These are phyloP conservation scores for Hexactinellida sp. DNA, from an alignment of 37 sponge, comb jelly and placozoan species.

Conservation along the genomic window DNA sequence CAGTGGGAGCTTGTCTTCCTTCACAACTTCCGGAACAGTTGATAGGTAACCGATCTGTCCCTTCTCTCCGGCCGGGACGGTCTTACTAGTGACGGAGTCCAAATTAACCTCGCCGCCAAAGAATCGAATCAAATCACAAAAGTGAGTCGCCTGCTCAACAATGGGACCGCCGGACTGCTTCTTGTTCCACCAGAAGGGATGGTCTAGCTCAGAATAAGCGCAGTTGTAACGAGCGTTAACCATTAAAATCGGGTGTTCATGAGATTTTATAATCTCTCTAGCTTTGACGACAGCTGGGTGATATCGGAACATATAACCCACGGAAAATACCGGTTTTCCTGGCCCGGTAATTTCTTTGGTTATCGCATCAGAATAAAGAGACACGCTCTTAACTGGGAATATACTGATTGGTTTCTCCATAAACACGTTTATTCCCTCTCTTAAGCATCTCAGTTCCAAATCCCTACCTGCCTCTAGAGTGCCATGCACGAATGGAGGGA, in stretches of 20 bases:
- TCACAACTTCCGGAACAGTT: conserved; percentile 24
- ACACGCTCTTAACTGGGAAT: conserved; percentile 40
- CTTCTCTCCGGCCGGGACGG: conserved; percentile 25
- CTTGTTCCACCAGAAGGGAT: conserved; percentile 60
- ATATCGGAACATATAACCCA: conserved; percentile 81
- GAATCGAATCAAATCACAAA: conserved; percentile 64
- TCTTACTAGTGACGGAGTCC: background rate
- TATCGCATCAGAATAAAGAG: conserved; percentile 35
- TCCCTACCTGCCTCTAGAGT: conserved; percentile 22
- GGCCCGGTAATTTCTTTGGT: conserved; percentile 16
- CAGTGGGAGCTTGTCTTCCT: conserved; percentile 24
- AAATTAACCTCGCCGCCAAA: conserved; percentile 41
- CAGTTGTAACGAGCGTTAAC: conserved; percentile 50
- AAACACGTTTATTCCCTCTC: conserved; percentile 56
- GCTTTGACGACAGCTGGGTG: conserved; percentile 58
- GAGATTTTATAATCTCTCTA: conserved; percentile 20
- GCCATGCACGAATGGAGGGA: conserved; percentile 60
- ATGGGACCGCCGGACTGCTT: conserved; percentile 59
- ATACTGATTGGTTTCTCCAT: conserved; percentile 77
- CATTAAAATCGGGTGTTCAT: conserved; percentile 24
- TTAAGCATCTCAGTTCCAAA: conserved; percentile 49
- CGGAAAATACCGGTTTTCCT: conserved; percentile 25
- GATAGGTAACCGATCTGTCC: conserved; percentile 34
- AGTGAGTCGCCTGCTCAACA: conserved; percentile 83
- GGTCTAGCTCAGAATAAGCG: conserved; percentile 34